Conservation (phyloP, 2,888 invertebrate species). For the Drosophila longiperda region DNA sequence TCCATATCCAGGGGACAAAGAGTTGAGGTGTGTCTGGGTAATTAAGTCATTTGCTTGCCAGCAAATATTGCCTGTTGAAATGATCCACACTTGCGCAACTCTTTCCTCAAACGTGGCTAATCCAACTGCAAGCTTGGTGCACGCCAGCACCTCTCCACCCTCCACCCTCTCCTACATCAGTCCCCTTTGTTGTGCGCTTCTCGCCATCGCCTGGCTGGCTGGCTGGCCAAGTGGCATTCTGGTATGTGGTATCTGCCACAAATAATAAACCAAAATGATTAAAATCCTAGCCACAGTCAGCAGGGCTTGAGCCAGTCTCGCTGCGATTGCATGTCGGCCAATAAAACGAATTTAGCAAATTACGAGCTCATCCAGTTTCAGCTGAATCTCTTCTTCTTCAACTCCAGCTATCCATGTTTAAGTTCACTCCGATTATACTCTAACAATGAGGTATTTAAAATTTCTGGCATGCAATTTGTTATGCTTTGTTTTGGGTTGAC, state of each 20-base stretch:
- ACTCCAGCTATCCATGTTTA: constrained; percentile 20
- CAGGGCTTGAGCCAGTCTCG: constrained; percentile 34
- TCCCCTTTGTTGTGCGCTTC: not conserved
- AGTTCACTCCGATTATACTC: constrained; percentile 49
- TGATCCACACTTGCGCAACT: constrained; percentile 28
- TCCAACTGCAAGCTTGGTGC: constrained; percentile 28
- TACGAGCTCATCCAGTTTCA: constrained; percentile 70
- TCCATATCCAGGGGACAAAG: not conserved
- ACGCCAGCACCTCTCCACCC: not conserved
- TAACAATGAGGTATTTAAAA: not conserved
- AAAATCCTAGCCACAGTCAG: constrained; percentile 51
- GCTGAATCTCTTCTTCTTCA: not conserved
- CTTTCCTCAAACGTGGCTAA: constrained; percentile 20
- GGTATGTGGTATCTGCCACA: constrained; percentile 65
- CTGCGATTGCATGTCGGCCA: constrained; percentile 74
- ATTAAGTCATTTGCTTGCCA: constrained; percentile 76
- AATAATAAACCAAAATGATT: constrained; percentile 80
- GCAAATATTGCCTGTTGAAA: constrained; percentile 42
- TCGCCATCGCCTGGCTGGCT: constrained; percentile 5
- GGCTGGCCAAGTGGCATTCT: constrained; percentile 24
- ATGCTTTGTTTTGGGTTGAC: not conserved
- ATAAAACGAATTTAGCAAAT: constrained; percentile 80
- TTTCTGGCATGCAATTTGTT: not conserved
- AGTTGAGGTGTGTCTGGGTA: constrained; percentile 43
- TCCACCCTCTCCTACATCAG: not conserved